Evolutionary conservation across 1,140 invertebrate genomes (phyloP).

Genomic region (Cydia pomonella): DNA sequence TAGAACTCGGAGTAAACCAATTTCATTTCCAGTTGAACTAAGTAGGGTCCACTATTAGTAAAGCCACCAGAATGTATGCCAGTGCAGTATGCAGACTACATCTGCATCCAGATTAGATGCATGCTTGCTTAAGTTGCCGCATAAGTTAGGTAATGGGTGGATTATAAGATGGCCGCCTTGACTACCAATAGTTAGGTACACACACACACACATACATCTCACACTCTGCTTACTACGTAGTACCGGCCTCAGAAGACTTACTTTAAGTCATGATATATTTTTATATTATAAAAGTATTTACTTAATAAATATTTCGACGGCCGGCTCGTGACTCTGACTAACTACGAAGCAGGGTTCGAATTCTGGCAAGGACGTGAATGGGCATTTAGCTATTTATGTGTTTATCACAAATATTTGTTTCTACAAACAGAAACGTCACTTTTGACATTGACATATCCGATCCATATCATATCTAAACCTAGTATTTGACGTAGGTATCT

Average conservation of each 20-base stretch:
- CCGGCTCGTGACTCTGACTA: no score
- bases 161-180: background rate
- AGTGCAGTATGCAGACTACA: background rate
- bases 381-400: no score
- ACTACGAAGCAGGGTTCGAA: no score
- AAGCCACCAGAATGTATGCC: background rate
- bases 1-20: background rate
- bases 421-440: no score
- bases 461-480: no score
- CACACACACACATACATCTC: background rate
- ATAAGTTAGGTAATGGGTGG: constrained; percentile 1
- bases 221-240: background rate
- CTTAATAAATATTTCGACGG: no score
- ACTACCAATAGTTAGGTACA: background rate
- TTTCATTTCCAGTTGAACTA: background rate
- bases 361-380: no score
- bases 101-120: constrained; percentile 27
- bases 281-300: no score
- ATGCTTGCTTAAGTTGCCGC: background rate
- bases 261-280: no score
- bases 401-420: no score
- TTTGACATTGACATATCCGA: no score
- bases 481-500: no score
- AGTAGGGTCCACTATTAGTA: background rate
- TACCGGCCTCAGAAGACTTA: background rate